Evolutionary conservation across 1,140 invertebrate genomes (phyloP), one percentile per base, ranked within the genome.

Genomic region (Oreohelix idahoensis): DNA sequence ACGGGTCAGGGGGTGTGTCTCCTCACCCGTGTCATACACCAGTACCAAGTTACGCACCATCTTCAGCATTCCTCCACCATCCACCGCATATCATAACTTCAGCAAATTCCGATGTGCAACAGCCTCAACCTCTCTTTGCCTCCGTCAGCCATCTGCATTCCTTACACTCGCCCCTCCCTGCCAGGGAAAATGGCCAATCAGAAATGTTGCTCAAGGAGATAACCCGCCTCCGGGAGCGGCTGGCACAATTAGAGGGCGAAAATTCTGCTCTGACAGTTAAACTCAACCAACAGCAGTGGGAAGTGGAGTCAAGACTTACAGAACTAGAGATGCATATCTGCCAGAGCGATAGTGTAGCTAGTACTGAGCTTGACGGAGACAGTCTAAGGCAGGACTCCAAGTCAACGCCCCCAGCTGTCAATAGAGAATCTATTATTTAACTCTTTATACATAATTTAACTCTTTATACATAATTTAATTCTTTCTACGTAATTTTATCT

Each of bases 261-360:
- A 99, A 99, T 91, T 95, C 97, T 17, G 95, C 96, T 2, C 96
- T 99, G 94, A 97, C 96, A 85, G 95, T 96, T 0, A 98, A 98
- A 89, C 93, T 99, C 10, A 97, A 95, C 90, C 97, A 98, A 89
- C 97, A 98, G 88, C 97, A 98, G 90, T 98, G 97, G 96, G 97
- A 98, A 90, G 95, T 99, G 53, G 97, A 99, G 90, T 96, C 98
- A 91, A 95, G 98, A 86, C 93, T 99, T 84, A 96, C 97, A 69
- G 98, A 98, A 92, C 98, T 99, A 81, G 98, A 99, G 93, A 97
- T 99, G 96, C 97, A 99, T 92, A 97, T 99, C 83, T 97, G 97
- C 90, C 96, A 97, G 11, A 96, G 91, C 85, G 89, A 89, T 51
- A 91, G 89, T 81, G 79, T 89, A 32, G 88, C 88, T 63, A 92